phyloP scores from a whole-genome alignment of 2,113 vertebrate species.

The Zootoca vivipara region DNA sequence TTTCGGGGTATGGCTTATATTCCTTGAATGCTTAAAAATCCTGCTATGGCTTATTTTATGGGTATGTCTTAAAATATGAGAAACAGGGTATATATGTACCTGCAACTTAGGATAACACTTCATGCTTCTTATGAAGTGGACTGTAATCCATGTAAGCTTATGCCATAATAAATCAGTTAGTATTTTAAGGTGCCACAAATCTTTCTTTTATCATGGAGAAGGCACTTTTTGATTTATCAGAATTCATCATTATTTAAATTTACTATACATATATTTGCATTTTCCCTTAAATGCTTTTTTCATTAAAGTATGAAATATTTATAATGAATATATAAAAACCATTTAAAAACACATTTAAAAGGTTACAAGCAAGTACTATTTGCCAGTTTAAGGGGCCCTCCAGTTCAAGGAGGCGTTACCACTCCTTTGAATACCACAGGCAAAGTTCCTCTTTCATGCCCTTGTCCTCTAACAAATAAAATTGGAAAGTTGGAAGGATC shows the following conservation, averaged over 20 bases:
- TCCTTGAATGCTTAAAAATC: too few relatives aligned
- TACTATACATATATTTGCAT: neutral
- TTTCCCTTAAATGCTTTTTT: neutral
- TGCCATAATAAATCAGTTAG: too few relatives aligned
- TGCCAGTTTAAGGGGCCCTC: too few relatives aligned
- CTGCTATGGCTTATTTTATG: too few relatives aligned
- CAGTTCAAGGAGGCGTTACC: neutral
- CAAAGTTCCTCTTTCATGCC: neutral
- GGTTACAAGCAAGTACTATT: neutral
- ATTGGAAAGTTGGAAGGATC: too few relatives aligned
- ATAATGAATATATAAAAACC: neutral
- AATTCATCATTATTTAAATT: neutral
- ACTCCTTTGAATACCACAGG: neutral
- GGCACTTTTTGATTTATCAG: neutral
- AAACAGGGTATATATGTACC: too few relatives aligned
- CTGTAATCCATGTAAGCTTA: too few relatives aligned
- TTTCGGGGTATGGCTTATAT: too few relatives aligned
- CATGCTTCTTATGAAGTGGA: too few relatives aligned
- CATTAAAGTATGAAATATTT: neutral
- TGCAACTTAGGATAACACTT: too few relatives aligned
- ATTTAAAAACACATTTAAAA: neutral
- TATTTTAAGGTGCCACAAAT: neutral
- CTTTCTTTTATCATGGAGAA: neutral
- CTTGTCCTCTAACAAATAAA: neutral
- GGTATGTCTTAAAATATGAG: too few relatives aligned